These are phyloP conservation scores for Leucoraja ocellata DNA, from an alignment of 2,797 vertebrate genomes.

Conservation along the genomic window DNA sequence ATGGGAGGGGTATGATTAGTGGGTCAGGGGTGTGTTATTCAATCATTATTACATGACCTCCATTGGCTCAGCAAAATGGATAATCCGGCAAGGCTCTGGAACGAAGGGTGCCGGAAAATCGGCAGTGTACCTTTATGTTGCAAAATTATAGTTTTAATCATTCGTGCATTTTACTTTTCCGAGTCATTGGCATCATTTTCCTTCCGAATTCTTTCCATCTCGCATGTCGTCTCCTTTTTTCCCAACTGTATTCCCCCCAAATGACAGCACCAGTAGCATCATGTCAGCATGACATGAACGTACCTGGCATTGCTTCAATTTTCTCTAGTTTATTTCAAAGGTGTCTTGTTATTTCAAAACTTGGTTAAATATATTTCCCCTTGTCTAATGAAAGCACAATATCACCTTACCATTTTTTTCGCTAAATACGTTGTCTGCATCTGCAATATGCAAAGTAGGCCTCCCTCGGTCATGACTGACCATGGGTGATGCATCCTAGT, in stretches of 20 bases:
- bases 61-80: too few species aligned
- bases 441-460: too few species aligned
- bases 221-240: neutral
- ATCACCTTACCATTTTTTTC: neutral
- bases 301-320: neutral
- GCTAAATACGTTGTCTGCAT: too few species aligned
- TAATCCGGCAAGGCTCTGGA: too few species aligned
- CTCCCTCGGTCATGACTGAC: too few species aligned
- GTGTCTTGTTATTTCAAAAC: neutral
- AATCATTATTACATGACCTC: too few species aligned
- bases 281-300: neutral
- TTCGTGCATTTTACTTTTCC: neutral
- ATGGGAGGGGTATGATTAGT: too few species aligned
- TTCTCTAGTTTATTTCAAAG: neutral
- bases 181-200: neutral
- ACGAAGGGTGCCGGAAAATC: too few species aligned
- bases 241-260: neutral
- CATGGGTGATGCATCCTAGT: too few species aligned
- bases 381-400: neutral
- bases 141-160: neutral
- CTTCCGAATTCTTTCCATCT: neutral
- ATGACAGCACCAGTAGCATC: too few species aligned
- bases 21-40: too few species aligned
- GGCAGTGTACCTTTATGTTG: neutral
- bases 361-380: neutral